Evolutionary conservation across 2,797 vertebrate genomes (phyloP), one percentile per base, ranked within the genome.

Genomic region (Pogoniulus pusillus): DNA sequence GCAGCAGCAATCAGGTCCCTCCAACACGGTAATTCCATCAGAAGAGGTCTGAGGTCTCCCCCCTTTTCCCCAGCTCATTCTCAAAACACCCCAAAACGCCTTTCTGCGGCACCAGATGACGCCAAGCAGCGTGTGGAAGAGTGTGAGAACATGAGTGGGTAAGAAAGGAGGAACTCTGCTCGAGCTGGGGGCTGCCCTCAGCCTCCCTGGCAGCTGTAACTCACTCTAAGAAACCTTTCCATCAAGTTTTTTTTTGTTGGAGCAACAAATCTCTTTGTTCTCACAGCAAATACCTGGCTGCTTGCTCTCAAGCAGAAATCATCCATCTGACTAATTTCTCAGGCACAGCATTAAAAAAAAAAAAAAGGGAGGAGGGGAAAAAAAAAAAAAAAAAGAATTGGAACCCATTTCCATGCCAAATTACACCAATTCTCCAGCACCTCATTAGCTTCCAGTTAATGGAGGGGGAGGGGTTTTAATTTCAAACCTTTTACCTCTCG

Each of bases 371-470:
- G n/a, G n/a, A 37, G 41, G 41, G 41, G 34, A 58, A 26, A 65
- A 32, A 78, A 43, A 41, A 32, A 18, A 57, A 13, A 24, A 24
- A n/a, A n/a, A 29, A 16, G 73, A 66, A 72, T 19, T n/a, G 71
- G 69, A 85, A 37, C 34, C 51, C 35, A 58, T 88, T 92, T 88
- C 84, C 59, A 43, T 66, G 65, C 65, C 93, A 87, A 77, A 90
- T 75, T 68, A 49, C 17, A 72, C n/a, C 75, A 64, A 34, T 68
- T 85, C 81, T 72, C 72, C 70, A 77, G 90, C 76, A 87, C 49
- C 90, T 94, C 91, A 54, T 90, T 82, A 82, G 62, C 51, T 92
- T 79, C 60, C 69, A 71, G 73, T 86, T 91, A 93, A 88, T 72
- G 72, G 68, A 74, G 59, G 82, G 75, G 91, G 60, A 64, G 62